These are phyloP conservation scores for Cheilosia soror DNA, from an alignment of 2,888 invertebrate genomes.

Conservation along the genomic window DNA sequence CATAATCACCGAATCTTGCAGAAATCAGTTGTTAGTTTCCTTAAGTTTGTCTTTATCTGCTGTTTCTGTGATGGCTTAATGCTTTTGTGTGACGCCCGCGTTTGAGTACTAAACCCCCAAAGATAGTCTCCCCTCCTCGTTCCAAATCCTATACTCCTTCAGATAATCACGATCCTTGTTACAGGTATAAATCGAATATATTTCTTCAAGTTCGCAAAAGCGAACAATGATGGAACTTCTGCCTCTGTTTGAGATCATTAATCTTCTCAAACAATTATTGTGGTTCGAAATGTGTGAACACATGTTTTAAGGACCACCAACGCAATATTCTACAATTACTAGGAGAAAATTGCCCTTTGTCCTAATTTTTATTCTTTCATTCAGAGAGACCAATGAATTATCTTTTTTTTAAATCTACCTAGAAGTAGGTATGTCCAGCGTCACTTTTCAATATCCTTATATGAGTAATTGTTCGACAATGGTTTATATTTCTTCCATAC, in stretches of 20 bases:
- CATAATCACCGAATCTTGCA: too few relatives aligned
- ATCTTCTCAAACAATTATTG: slow-evolving; percentile 47
- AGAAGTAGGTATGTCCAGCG: not conserved
- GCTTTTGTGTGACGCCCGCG: too few relatives aligned
- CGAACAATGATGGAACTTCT: slow-evolving; percentile 8
- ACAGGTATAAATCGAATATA: too few relatives aligned
- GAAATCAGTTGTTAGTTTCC: too few relatives aligned
- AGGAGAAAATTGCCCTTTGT: slow-evolving; percentile 15
- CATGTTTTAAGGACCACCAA: slow-evolving; percentile 69
- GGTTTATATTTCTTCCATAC: slow-evolving; percentile 4
- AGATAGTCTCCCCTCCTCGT: too few relatives aligned
- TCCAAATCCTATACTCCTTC: too few relatives aligned
- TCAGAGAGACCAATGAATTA: slow-evolving; percentile 48
- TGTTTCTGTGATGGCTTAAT: too few relatives aligned
- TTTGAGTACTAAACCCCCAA: too few relatives aligned
- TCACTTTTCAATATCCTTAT: slow-evolving; percentile 30
- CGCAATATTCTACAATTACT: slow-evolving; percentile 15
- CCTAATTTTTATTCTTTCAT: slow-evolving; percentile 4
- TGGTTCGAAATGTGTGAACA: slow-evolving; percentile 70
- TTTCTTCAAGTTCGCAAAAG: not conserved
- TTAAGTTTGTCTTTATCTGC: too few relatives aligned
- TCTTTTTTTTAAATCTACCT: slow-evolving; percentile 13
- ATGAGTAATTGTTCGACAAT: slow-evolving; percentile 22
- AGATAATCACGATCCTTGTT: too few relatives aligned
- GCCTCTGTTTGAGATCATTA: slow-evolving; percentile 49